A percentile compares a stretch with the other conserved stretches of the same genome.
These are phyloP conservation scores for Zhuqinia jingwanae DNA, from an alignment of 2,888 invertebrate species.

Conservation along the genomic window DNA sequence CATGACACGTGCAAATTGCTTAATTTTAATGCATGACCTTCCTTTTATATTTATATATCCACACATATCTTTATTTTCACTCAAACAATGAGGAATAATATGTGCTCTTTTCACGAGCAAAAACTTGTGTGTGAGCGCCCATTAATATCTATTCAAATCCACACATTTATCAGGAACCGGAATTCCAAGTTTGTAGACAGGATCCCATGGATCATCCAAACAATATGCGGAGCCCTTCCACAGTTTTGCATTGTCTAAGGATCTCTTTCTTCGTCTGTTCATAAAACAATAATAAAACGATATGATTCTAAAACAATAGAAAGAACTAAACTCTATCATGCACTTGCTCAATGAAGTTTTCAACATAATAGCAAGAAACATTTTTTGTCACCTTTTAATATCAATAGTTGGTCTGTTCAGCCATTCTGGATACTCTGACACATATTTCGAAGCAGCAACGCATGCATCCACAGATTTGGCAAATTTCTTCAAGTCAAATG, in stretches of 20 bases:
- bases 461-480: constrained; percentile 64
- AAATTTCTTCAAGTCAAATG: constrained; percentile 67
- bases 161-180: constrained; percentile 48
- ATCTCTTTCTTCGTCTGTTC: constrained; percentile 60
- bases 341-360: too few species aligned
- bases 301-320: too few species aligned
- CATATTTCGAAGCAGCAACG: constrained; percentile 51
- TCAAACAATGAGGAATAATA: too few species aligned
- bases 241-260: constrained; percentile 44
- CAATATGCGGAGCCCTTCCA: constrained; percentile 69
- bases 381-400: constrained; percentile 31
- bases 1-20: too few species aligned
- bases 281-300: not conserved
- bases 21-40: not conserved
- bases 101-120: not conserved
- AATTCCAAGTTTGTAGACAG: constrained; percentile 59
- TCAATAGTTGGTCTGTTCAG: constrained; percentile 64
- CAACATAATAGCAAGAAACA: not conserved
- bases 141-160: constrained; percentile 53
- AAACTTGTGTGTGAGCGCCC: not conserved
- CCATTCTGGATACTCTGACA: constrained; percentile 68
- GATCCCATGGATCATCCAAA: constrained; percentile 68
- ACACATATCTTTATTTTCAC: not conserved
- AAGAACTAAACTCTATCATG: too few species aligned
- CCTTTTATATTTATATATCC: not conserved